phyloP scores from a whole-genome alignment of 1,140 invertebrate species.

The Scaptomyza graminum region DNA sequence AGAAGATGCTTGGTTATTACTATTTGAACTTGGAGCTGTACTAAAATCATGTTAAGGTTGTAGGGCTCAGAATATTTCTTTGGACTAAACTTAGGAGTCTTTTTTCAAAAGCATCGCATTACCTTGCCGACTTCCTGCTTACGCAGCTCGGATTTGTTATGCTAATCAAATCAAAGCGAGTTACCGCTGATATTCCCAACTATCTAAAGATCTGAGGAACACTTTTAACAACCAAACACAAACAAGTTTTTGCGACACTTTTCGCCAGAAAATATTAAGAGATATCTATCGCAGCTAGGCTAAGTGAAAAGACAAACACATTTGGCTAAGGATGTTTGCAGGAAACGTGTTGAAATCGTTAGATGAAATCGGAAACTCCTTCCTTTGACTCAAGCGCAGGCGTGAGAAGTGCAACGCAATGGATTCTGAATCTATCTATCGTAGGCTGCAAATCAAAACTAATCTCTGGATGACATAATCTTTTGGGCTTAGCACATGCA shows the following conservation, averaged over 20 bases:
- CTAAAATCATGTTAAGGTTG: neutral
- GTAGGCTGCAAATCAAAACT: slow-evolving; percentile 45
- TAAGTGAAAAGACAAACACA: slow-evolving; percentile 69
- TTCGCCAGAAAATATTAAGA: slow-evolving; percentile 59
- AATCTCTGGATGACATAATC: slow-evolving; percentile 78
- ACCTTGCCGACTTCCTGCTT: slow-evolving; percentile 39
- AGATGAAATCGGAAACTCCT: slow-evolving; percentile 68
- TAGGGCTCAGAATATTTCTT: neutral
- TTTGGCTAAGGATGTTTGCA: slow-evolving; percentile 50
- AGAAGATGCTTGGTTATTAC: neutral
- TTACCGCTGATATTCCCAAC: slow-evolving; percentile 59
- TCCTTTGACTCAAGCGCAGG: slow-evolving; percentile 30
- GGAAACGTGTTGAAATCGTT: slow-evolving; percentile 72
- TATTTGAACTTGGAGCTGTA: neutral
- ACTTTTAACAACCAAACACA: neutral
- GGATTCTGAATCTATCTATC: slow-evolving; percentile 41
- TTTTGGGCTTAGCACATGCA: slow-evolving; percentile 65
- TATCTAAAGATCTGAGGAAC: slow-evolving; percentile 12
- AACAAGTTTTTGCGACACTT: slow-evolving; percentile 41
- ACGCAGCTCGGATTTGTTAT: neutral
- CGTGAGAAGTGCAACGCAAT: slow-evolving; percentile 78
- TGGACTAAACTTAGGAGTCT: neutral
- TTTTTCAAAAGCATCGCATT: slow-evolving; percentile 15
- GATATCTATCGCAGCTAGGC: slow-evolving; percentile 47
- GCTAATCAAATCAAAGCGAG: slow-evolving; percentile 71